phyloP scores from a whole-genome alignment of 2,888 invertebrate species.

The Tipula lateralis region DNA sequence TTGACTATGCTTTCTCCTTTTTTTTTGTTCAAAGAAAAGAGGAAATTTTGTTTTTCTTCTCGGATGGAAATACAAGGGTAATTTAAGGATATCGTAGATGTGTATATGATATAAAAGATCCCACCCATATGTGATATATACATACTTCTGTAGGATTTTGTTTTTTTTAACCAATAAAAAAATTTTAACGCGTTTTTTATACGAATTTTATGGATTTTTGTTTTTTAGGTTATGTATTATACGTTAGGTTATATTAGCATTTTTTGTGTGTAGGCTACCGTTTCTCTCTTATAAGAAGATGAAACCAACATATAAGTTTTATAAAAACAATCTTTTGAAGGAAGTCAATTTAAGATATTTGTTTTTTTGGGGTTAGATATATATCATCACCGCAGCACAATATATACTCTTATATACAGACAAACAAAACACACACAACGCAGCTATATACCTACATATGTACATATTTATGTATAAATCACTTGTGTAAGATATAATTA shows the following conservation, averaged over 20 bases:
- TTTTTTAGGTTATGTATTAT: background rate
- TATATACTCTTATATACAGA: background rate
- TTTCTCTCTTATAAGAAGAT: background rate
- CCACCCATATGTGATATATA: background rate
- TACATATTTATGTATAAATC: background rate
- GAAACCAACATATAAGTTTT: background rate
- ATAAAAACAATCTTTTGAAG: background rate
- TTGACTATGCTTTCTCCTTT: background rate
- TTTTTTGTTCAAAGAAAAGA: background rate
- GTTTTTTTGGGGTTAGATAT: slow-evolving; percentile 2
- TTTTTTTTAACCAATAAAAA: slow-evolving; percentile 16
- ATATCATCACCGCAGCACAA: background rate
- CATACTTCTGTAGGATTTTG: background rate
- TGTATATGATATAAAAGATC: background rate
- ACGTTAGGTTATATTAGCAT: slow-evolving; percentile 4
- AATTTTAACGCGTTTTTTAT: slow-evolving; percentile 24
- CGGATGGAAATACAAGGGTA: slow-evolving; percentile 19
- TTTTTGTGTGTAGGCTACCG: slow-evolving; percentile 3
- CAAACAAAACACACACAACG: background rate
- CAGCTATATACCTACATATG: no score
- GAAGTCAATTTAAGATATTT: slow-evolving; percentile 24
- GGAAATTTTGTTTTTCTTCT: slow-evolving; percentile 19
- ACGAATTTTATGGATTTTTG: slow-evolving; percentile 2
- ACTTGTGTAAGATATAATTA: background rate
- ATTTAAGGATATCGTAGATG: background rate